phyloP scores from a whole-genome alignment of 2,888 invertebrate species.

The Troides helena region DNA sequence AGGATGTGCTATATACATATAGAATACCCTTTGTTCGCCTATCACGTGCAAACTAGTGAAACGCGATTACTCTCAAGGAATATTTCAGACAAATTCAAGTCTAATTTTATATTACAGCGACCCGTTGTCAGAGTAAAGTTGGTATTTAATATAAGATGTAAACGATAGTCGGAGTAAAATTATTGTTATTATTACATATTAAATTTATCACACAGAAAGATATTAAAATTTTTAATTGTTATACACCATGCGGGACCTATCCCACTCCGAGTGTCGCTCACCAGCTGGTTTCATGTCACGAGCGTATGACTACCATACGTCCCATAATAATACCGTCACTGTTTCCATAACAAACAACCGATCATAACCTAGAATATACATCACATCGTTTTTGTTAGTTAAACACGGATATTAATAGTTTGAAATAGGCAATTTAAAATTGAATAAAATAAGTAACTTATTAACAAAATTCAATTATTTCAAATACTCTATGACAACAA shows the following conservation, averaged over 20 bases:
- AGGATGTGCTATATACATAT: too few relatives aligned
- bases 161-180: background rate
- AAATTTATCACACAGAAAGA: background rate
- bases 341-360: background rate
- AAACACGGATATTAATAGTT: background rate
- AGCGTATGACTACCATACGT: constrained; percentile 18
- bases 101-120: too few relatives aligned
- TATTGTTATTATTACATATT: background rate
- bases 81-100: too few relatives aligned
- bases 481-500: too few relatives aligned
- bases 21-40: too few relatives aligned
- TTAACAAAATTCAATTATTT: too few relatives aligned
- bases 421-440: background rate
- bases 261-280: constrained; percentile 1
- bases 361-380: background rate
- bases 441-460: background rate
- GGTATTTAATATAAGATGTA: too few relatives aligned
- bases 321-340: constrained; percentile 1
- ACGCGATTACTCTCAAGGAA: too few relatives aligned
- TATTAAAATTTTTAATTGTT: background rate
- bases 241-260: background rate
- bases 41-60: too few relatives aligned
- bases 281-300: constrained; percentile 17
- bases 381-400: background rate
- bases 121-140: too few relatives aligned